Base-by-base conservation (phyloP, 2,797 vertebrate genomes). In the Chromis chromis region DNA sequence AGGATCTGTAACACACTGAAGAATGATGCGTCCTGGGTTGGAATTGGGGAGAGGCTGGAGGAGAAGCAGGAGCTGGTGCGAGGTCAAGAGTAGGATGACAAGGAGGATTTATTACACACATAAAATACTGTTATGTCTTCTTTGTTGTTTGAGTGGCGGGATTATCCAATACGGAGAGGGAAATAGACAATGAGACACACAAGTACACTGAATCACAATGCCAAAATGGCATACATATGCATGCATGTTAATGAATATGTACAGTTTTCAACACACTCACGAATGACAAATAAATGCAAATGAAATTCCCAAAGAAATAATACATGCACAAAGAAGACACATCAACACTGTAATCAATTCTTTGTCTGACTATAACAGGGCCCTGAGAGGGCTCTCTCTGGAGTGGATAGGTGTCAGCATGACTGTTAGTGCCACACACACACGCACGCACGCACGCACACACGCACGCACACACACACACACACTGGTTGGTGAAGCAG, bases 261-360 rank as follows among this genome's bases (percentile, higher is more conserved):
- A 61, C 55, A 58, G 52, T 62, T 65, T 64, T 60, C 24, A 61
- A 22, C 56, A 58, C 27, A 80, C 16, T 63, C 40, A 74, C 50
- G 77, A 9, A 68, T 44, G 33, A 79, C 58, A 83, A 84, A 84
- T 61, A 55, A 22, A 89, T 92, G 84, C 76, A 73, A 88, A 89
- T 90, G 28, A 7, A 59, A 79, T 88, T 83, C 78, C 31, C 39
- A 39, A 70, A 80, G 54, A 65, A 78, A 73, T 63, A 65, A 78
- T 79, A 49, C 53, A 84, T 67, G 46, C 70, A 76, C 80, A 85
- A 79, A 68, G 62, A 81, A 86, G 50, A 72, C 73, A 68, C 70
- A 71, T 65, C 69, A 58, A 44, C 50, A 33, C 65, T 5, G 67
- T 61, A 83, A 82, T 71, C 39, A 46, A 40, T 27, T 60, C 68